These are phyloP conservation scores for Theonella swinhoei DNA, from an alignment of 37 sponge, comb jelly and placozoan genomes.

Conservation along the genomic window DNA sequence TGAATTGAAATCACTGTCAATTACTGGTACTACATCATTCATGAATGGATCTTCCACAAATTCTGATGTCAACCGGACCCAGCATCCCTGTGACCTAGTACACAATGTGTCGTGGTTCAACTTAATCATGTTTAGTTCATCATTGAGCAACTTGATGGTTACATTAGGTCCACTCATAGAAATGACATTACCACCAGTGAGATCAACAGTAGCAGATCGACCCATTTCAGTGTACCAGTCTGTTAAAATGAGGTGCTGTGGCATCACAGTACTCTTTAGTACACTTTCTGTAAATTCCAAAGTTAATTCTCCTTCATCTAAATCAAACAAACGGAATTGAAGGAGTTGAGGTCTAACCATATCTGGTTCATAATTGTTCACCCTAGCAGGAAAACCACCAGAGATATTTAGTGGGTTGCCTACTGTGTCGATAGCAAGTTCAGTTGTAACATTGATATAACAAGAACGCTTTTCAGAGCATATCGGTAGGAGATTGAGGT, in stretches of 20 bases:
- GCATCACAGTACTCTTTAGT: slow-evolving; percentile 34
- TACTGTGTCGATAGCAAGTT: slow-evolving; percentile 57
- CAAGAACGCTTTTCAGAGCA: slow-evolving; percentile 51
- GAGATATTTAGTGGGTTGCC: slow-evolving; percentile 46
- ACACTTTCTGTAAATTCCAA: slow-evolving; percentile 82
- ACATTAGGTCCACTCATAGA: slow-evolving; percentile 64
- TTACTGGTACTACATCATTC: slow-evolving; percentile 53
- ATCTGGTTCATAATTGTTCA: slow-evolving; percentile 52
- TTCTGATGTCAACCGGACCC: slow-evolving; percentile 46
- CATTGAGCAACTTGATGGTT: slow-evolving; percentile 52
- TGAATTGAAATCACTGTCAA: slow-evolving; percentile 26
- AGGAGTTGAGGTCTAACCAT: slow-evolving; percentile 58
- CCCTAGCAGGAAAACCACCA: slow-evolving; percentile 35
- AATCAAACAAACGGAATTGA: slow-evolving; percentile 70
- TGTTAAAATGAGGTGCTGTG: slow-evolving; percentile 53
- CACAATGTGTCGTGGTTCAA: slow-evolving; percentile 38
- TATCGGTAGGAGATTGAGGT: slow-evolving; percentile 71
- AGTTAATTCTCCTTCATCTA: slow-evolving; percentile 67
- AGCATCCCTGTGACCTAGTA: slow-evolving; percentile 50
- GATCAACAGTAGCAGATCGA: slow-evolving; percentile 30
- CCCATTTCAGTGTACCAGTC: slow-evolving; percentile 52
- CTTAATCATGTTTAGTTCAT: slow-evolving; percentile 73
- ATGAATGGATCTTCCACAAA: slow-evolving; percentile 75
- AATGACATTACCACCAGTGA: slow-evolving; percentile 44
- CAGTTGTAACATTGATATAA: slow-evolving; percentile 63